Base-by-base conservation (phyloP, 2,113 vertebrate species). In the Todiramphus chloris region DNA sequence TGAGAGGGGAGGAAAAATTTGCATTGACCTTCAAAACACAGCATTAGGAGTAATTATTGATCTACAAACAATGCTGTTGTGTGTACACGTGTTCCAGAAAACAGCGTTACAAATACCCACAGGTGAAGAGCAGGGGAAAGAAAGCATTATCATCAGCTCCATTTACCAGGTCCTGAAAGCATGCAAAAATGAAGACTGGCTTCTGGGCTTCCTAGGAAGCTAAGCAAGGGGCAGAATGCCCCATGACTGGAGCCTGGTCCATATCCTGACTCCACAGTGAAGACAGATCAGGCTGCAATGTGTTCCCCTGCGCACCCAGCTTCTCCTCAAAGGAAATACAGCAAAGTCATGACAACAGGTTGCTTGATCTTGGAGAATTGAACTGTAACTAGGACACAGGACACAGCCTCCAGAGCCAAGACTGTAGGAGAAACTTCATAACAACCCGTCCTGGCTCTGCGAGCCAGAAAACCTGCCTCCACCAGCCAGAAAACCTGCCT, bases 31-130 rank as follows among this genome's bases (percentile, higher is more conserved):
- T 90, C 30, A 86, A 80, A 95, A 94, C 27, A n/a, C 2, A 17
- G 44, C 64, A 85, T 68, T 68, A 80, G 43, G 37, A 82, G 62
- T 73, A 90, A 87, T 74, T 94, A 92, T 75, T 79, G 89, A 96
- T 93, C 76, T 53, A 66, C 58, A 90, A 72, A 88, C 27, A 74
- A 30, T 70, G 63, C 37, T 89, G 37, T 48, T 74, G 39, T 69
- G 51, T 18, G 31, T 37, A 28, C 2, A 0, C 2, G 1, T 93
- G 91, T 87, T 81, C 62, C 79, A 81, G 50, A 68, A 94, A 84
- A 67, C 60, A 80, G 18, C 43, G 44, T 59, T 50, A 83, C 62
- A 92, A 74, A 72, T 83, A 75, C 68, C 63, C 56, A 56, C 17
- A 77, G 50, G 75, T 48, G 53, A 83, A 69, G 67, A 67, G 56